Evolutionary conservation across 2,888 invertebrate species (phyloP), one percentile per base, ranked within the genome.

Genomic region (Plagodis pulveraria): DNA sequence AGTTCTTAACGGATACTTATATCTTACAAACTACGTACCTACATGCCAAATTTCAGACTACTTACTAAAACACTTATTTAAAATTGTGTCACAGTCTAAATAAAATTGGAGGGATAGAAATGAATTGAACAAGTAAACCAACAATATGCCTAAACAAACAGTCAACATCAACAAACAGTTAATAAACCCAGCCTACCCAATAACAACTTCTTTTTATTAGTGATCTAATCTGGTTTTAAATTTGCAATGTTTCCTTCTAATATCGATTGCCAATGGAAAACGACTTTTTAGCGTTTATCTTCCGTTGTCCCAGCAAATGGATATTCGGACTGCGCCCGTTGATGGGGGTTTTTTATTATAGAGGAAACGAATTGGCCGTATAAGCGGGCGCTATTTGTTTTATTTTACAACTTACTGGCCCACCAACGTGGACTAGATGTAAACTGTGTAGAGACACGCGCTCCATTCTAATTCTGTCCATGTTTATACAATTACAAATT

Each of bases 281-380:
- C 64, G 64, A 59, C 41, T 22, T 22, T 22, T 22, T 22, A 22
- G 60, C 62, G 69, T 69, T 72, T 70, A 72, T 70, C 69, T 67
- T 59, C 47, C 62, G 59, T 63, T 65, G 65, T 65, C 60, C 53
- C 64, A 56, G 67, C 59, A 67, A 72, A 70, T 72, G 69, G 70
- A 67, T 70, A 70, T 70, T 68, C 63, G 67, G 69, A 65, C 67
- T 63, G 56, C 44, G 50, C 36, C 55, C 64, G 66, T 65, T 67
- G 68, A 70, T 65, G 62, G 66, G 54, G 54, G 65, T 62, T 63
- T 70, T 67, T 69, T 70, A 72, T 68, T 67, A 69, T 64, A 53
- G 58, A 60, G 65, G 59, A 65, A 68, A 68, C 65, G 64, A 65
- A 72, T 72, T 70, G 65, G 63, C 50, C 62, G 59, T 62, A 58